phyloP scores from a whole-genome alignment of 2,888 invertebrate genomes.

The Hydriomena furcata region DNA sequence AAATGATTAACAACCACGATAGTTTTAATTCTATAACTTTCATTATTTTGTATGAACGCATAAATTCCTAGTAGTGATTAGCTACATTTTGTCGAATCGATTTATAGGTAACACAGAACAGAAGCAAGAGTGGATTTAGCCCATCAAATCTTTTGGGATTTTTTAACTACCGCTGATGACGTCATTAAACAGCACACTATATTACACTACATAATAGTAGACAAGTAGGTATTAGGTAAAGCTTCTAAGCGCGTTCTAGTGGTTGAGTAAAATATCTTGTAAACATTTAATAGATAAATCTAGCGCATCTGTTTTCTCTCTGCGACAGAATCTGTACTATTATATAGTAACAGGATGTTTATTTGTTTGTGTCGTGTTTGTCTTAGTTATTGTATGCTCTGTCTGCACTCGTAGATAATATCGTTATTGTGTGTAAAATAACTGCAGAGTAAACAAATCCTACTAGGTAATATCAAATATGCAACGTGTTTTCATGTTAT shows the following conservation, averaged over 20 bases:
- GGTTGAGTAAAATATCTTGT: slow-evolving; percentile 40
- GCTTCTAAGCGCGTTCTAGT: too few relatives aligned
- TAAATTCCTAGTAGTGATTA: too few relatives aligned
- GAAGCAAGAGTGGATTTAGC: too few relatives aligned
- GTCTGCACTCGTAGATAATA: background rate
- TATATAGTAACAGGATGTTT: slow-evolving; percentile 66
- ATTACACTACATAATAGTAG: too few relatives aligned
- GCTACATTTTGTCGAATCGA: too few relatives aligned
- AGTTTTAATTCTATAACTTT: too few relatives aligned
- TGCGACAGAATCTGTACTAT: slow-evolving; percentile 46
- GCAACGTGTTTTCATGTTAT: too few relatives aligned
- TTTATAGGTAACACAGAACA: too few relatives aligned
- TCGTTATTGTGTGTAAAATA: background rate
- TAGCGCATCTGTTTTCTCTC: slow-evolving; percentile 65
- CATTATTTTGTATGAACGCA: too few relatives aligned
- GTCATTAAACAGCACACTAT: background rate
- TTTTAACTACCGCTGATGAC: background rate
- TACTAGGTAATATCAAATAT: background rate
- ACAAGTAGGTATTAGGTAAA: too few relatives aligned
- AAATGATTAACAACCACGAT: too few relatives aligned
- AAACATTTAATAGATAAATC: slow-evolving; percentile 54
- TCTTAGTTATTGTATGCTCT: background rate
- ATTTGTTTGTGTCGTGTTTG: slow-evolving; percentile 35
- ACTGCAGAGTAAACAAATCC: background rate
- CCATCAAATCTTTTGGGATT: too few relatives aligned